These are phyloP conservation scores for Dicranocentrus wangi DNA, from an alignment of 2,888 invertebrate genomes.

Conservation along the genomic window DNA sequence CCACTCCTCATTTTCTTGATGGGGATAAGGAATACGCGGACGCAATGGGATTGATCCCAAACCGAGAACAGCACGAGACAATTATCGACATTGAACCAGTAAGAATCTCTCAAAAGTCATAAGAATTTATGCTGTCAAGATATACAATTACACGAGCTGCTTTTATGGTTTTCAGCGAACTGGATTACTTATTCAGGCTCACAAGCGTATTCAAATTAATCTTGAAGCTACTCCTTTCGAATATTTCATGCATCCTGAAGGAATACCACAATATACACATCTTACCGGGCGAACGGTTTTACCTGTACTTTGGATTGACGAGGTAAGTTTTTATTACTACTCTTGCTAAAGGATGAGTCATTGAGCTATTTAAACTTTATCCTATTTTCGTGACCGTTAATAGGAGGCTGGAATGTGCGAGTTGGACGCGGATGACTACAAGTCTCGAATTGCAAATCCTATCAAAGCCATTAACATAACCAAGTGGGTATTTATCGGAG, in stretches of 20 bases:
- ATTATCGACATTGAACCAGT: conserved; percentile 54
- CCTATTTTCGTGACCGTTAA: neutral
- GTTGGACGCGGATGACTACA: conserved; percentile 33
- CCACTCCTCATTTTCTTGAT: conserved; percentile 50
- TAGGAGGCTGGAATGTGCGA: conserved; percentile 33
- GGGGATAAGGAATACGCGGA: conserved; percentile 18
- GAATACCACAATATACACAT: neutral
- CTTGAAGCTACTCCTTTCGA: conserved; percentile 6
- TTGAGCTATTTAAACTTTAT: neutral
- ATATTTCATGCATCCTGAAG: neutral
- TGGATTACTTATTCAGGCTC: conserved; percentile 44
- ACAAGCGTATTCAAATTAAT: conserved; percentile 56
- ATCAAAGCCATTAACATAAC: conserved; percentile 33
- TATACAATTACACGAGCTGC: neutral
- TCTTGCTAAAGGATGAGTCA: too few species aligned
- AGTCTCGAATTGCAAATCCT: conserved; percentile 30
- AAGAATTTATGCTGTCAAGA: too few species aligned
- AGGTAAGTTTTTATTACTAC: too few species aligned
- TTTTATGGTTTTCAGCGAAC: conserved; percentile 37
- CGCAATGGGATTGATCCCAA: conserved; percentile 2
- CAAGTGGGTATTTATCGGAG: conserved; percentile 41
- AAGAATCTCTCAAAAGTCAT: too few species aligned
- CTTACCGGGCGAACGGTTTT: conserved; percentile 8
- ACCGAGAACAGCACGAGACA: conserved; percentile 29
- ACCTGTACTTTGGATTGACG: conserved; percentile 51